These are phyloP conservation scores for Atrina japonica DNA, from an alignment of 2,888 invertebrate species.

Conservation along the genomic window DNA sequence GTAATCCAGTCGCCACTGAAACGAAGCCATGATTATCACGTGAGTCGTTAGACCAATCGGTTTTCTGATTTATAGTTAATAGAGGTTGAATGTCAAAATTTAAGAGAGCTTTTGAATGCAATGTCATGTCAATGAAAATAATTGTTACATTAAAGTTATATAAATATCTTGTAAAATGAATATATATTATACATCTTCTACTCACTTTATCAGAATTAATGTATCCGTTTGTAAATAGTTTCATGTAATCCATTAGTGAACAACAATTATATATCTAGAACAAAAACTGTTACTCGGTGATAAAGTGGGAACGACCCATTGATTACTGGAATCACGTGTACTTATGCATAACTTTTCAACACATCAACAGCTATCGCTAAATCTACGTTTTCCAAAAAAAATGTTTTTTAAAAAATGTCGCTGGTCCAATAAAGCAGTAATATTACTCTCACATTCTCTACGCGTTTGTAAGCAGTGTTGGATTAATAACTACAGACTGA, in stretches of 20 bases:
- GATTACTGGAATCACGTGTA: too few relatives aligned
- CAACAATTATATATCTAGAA: background rate
- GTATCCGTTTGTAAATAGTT: background rate
- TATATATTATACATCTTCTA: background rate
- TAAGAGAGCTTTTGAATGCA: slow-evolving; percentile 25
- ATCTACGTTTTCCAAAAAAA: too few relatives aligned
- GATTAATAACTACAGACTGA: too few relatives aligned
- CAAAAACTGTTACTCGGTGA: too few relatives aligned
- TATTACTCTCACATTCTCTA: too few relatives aligned
- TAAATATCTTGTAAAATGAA: background rate
- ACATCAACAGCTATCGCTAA: too few relatives aligned
- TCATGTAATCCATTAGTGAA: background rate
- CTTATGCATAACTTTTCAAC: too few relatives aligned
- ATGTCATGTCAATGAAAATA: background rate
- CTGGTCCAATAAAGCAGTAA: too few relatives aligned
- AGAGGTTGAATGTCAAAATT: slow-evolving; percentile 26
- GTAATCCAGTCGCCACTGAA: slow-evolving; percentile 63
- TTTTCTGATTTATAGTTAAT: slow-evolving; percentile 32
- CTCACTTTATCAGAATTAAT: background rate
- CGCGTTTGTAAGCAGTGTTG: too few relatives aligned
- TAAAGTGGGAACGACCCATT: too few relatives aligned
- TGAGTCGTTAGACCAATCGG: slow-evolving; percentile 64
- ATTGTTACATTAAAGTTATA: background rate
- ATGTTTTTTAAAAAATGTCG: too few relatives aligned
- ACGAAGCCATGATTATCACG: slow-evolving; percentile 64